Percentiles rank a stretch among this genome's conserved stretches.
These are phyloP conservation scores for Choristoneura rosaceana DNA, from an alignment of 2,888 invertebrate species.

Conservation along the genomic window DNA sequence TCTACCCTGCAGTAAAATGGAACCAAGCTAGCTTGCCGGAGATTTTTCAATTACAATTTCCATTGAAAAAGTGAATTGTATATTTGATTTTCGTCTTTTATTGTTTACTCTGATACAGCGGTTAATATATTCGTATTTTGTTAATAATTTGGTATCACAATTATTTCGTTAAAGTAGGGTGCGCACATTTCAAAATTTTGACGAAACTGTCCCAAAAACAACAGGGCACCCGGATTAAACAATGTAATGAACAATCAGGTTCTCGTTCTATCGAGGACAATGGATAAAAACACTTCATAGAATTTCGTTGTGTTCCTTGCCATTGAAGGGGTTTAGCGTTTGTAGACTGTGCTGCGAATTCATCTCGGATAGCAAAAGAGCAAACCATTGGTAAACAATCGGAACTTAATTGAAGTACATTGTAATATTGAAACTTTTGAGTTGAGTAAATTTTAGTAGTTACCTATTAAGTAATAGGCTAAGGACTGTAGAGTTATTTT, in stretches of 20 bases:
- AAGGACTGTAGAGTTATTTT: too few relatives aligned
- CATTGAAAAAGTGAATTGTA: neutral
- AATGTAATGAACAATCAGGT: neutral
- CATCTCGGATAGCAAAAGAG: neutral
- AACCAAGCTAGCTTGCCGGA: neutral
- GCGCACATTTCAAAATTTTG: neutral
- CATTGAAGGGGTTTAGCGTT: neutral
- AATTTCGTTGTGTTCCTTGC: neutral
- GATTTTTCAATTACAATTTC: neutral
- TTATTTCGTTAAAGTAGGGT: neutral
- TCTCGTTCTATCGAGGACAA: neutral
- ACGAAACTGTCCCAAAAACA: neutral
- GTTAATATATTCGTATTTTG: neutral
- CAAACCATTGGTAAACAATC: neutral
- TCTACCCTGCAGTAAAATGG: neutral
- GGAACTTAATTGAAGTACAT: too few relatives aligned
- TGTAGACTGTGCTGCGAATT: neutral
- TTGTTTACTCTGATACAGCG: neutral
- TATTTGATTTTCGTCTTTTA: neutral
- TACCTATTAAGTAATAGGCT: too few relatives aligned
- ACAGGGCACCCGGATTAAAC: neutral
- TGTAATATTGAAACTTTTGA: too few relatives aligned
- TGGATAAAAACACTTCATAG: neutral
- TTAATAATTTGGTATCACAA: too few relatives aligned
- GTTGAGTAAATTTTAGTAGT: too few relatives aligned